Percentiles rank a stretch among this genome's conserved stretches.
phyloP scores from a whole-genome alignment of 2,113 vertebrate species.

The Marmota monax region DNA sequence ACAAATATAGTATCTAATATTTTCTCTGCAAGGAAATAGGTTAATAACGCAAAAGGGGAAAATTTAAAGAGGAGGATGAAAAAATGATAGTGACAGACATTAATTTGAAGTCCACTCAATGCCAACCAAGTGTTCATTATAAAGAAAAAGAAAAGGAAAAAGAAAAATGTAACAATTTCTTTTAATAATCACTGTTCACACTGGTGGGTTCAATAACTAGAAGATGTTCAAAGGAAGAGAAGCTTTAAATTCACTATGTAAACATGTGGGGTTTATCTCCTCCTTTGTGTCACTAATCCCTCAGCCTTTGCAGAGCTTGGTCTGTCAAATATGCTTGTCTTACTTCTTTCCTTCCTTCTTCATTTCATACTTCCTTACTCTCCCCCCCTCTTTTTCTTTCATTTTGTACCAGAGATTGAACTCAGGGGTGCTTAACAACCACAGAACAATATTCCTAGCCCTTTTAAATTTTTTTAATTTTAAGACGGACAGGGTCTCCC shows the following conservation, averaged over 20 bases:
- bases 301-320: neutral
- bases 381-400: too few species aligned
- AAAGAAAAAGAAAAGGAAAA: neutral
- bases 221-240: neutral
- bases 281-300: neutral
- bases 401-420: too few species aligned
- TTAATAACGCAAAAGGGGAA: neutral
- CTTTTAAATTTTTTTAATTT: too few species aligned
- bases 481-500: too few species aligned
- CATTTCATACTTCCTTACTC: too few species aligned
- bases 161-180: neutral
- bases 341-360: too few species aligned
- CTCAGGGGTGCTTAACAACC: too few species aligned
- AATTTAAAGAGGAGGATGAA: neutral
- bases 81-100: neutral
- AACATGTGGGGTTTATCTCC: neutral
- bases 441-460: too few species aligned
- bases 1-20: slow-evolving; percentile 15
- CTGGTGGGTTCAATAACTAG: neutral
- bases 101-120: neutral
- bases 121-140: neutral
- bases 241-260: neutral
- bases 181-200: neutral
- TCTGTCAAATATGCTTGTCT: neutral
- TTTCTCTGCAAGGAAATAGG: neutral